These are phyloP conservation scores for Epiperipatus broadwayi DNA, from an alignment of 2,888 invertebrate genomes.

Conservation along the genomic window DNA sequence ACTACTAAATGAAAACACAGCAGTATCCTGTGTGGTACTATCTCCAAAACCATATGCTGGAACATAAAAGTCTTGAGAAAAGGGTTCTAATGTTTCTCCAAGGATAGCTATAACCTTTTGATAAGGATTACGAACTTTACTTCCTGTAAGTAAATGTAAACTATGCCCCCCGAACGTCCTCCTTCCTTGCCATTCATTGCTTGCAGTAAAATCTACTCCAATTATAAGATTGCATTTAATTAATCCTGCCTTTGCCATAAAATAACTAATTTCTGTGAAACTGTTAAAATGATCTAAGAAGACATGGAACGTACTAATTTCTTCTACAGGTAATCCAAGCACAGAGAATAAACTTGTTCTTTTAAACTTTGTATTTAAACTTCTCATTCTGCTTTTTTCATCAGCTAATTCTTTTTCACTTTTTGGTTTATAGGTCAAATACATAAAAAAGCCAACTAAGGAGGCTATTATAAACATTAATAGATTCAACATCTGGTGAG, in stretches of 20 bases:
- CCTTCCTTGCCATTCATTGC: conserved; percentile 36
- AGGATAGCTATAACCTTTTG: conserved; percentile 33
- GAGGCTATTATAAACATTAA: conserved; percentile 15
- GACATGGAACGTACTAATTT: conserved; percentile 16
- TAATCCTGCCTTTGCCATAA: conserved; percentile 31
- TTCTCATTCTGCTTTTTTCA: too few species aligned
- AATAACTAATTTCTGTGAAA: conserved; percentile 25
- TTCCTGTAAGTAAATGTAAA: conserved; percentile 26
- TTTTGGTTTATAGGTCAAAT: too few species aligned
- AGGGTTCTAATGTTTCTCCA: conserved; percentile 31
- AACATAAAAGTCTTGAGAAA: conserved; percentile 31
- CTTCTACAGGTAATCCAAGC: conserved; percentile 15
- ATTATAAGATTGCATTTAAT: conserved; percentile 33
- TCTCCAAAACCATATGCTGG: conserved; percentile 35
- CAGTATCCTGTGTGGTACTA: conserved; percentile 28
- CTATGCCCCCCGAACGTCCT: conserved; percentile 31
- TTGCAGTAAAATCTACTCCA: conserved; percentile 36
- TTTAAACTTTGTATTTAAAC: too few species aligned
- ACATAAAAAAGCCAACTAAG: conserved; percentile 14
- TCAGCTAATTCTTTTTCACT: too few species aligned
- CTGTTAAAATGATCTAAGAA: conserved; percentile 18
- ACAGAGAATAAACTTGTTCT: conserved; percentile 15
- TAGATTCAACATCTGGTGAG: conserved; percentile 15
- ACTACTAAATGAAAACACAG: conserved; percentile 28
- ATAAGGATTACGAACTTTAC: conserved; percentile 31